Conservation (phyloP, 2,888 invertebrate species). For the Pogonocherus hispidulus region DNA sequence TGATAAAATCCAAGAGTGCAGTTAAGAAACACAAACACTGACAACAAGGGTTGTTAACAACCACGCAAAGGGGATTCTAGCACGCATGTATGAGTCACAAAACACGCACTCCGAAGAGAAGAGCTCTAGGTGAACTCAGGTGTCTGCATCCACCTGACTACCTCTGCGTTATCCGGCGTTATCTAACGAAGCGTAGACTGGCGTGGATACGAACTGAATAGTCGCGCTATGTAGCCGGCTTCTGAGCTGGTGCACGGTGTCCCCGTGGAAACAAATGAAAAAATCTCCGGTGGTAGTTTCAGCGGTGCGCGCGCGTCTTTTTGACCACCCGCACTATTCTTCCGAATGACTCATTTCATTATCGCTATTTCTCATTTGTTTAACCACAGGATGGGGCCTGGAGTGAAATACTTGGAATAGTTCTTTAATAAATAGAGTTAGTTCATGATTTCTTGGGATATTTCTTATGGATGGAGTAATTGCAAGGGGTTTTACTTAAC, state of each 20-base stretch:
- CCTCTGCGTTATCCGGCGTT: slow-evolving; percentile 13
- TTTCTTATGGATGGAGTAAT: background rate
- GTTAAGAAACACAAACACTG: slow-evolving; percentile 4
- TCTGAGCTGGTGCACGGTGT: slow-evolving; percentile 13
- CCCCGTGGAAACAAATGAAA: slow-evolving; percentile 8
- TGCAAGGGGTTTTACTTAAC: background rate
- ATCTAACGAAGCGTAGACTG: slow-evolving; percentile 20
- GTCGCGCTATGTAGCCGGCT: slow-evolving; percentile 1
- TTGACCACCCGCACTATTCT: slow-evolving; percentile 27
- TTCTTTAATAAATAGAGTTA: background rate
- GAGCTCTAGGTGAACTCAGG: slow-evolving; percentile 16
- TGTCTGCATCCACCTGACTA: slow-evolving; percentile 23
- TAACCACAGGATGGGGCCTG: slow-evolving; percentile 22
- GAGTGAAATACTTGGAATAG: slow-evolving; percentile 9
- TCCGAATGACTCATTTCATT: background rate
- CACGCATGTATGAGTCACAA: slow-evolving; percentile 20
- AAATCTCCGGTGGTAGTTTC: slow-evolving; percentile 7
- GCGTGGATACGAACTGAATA: slow-evolving; percentile 13
- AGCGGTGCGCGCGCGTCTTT: slow-evolving; percentile 16
- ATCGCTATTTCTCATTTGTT: background rate
- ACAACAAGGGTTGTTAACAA: too few species aligned
- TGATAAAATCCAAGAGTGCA: slow-evolving; percentile 1
- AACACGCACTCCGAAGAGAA: slow-evolving; percentile 21
- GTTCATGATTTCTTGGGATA: background rate
- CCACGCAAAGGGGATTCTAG: too few species aligned